Base-by-base conservation (phyloP, 2,888 invertebrate genomes). In the Mythimna loreyi region DNA sequence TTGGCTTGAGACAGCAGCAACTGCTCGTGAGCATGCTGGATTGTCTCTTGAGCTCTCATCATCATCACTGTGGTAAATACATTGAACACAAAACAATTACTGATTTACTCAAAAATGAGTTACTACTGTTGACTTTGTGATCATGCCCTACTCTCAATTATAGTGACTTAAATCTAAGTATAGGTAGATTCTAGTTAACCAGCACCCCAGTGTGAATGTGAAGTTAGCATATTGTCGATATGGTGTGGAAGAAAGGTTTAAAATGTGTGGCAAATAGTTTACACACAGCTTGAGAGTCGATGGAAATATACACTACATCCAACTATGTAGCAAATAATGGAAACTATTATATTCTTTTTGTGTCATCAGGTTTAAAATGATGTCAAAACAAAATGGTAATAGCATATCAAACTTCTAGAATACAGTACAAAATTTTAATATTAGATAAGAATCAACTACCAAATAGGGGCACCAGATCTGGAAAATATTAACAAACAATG, bases 311-410 rank as follows among this genome's bases (percentile, higher is more conserved):
- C 7, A 13, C 13, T n/a, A n/a, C 30, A 21, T n/a, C 5, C n/a
- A 62, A 6, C 40, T 16, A 23, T 16, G 23, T 66, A 30, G 40
- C 23, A 5, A 52, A 52, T 40, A 40, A 62, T 13, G 30, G 23
- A 53, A n/a, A 53, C n/a, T 33, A 30, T n/a, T n/a, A 21, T 16
- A 1, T 0, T 6, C 6, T 8, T 16, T 9, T 4, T n/a, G n/a
- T 68, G 28, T 2, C 16, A 40, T 19, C n/a, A 7, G 19, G 47
- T 47, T 71, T 43, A 19, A 21, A 43, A 45, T 62, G 11, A 30
- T 11, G 11, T n/a, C 16, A 23, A n/a, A 61, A 28, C 21, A 23
- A 61, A 63, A 53, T 36, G 45, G 30, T 23, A 16, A 3, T 23
- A n/a, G 3, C 13, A 9, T 21, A n/a, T 21, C 23, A 21, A 49